Evolutionary conservation across 2,888 invertebrate species (phyloP).

Genomic region (Raillietiella orientalis): DNA sequence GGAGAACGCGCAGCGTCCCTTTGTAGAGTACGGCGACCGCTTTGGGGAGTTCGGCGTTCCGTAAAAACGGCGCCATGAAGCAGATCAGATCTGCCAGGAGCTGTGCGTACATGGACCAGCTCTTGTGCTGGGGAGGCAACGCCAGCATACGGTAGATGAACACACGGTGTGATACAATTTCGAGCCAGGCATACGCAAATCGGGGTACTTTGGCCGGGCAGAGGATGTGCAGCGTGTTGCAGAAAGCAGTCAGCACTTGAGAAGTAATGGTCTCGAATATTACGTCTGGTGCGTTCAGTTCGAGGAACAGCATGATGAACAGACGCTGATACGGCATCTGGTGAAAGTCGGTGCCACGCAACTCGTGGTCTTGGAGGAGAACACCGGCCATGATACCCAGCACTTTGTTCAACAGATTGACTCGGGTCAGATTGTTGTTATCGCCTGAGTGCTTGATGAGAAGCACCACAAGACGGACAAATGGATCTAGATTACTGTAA

Average conservation of each 20-base stretch:
- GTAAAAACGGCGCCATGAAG: conserved; percentile 78
- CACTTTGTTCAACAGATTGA: conserved; percentile 80
- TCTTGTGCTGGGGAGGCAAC: conserved; percentile 66
- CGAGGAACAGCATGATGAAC: conserved; percentile 81
- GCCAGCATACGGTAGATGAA: conserved; percentile 81
- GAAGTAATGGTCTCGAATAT: conserved; percentile 79
- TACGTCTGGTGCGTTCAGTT: conserved; percentile 72
- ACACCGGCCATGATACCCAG: conserved; percentile 86
- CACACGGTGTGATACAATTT: conserved; percentile 79
- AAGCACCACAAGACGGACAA: conserved; percentile 65
- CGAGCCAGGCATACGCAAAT: conserved; percentile 94
- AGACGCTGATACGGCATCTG: conserved; percentile 92
- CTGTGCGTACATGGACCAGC: conserved; percentile 92
- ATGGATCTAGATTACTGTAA: conserved; percentile 80
- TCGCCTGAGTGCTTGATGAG: conserved; percentile 84
- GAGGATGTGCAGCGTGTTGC: conserved; percentile 73
- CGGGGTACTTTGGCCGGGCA: conserved; percentile 76
- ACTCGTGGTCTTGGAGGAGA: conserved; percentile 78
- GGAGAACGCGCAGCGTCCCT: conserved; percentile 68
- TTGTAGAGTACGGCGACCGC: conserved; percentile 81
- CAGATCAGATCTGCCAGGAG: conserved; percentile 81
- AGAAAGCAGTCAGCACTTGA: conserved; percentile 77
- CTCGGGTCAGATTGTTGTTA: conserved; percentile 66
- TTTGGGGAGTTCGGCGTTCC: conserved; percentile 82
- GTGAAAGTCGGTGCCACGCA: conserved; percentile 60